Evolutionary conservation across 2,797 vertebrate genomes (phyloP).

Genomic region (Knipowitschia caucasica): DNA sequence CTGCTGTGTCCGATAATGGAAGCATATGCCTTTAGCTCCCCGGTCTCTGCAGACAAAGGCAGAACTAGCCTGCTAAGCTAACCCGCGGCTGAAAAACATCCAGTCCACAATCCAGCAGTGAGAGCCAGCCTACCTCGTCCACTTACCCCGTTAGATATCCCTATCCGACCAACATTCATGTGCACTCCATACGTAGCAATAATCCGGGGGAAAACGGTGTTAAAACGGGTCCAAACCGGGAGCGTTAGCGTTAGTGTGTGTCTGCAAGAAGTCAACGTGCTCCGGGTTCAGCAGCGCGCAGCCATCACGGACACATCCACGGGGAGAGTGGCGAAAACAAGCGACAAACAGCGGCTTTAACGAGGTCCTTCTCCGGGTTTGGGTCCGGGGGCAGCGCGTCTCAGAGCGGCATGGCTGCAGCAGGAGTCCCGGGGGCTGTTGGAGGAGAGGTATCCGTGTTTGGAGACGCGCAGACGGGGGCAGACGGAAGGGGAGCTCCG

Average conservation of each 20-base stretch:
- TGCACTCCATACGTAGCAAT: slow-evolving; percentile 48
- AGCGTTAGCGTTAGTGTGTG: slow-evolving; percentile 19
- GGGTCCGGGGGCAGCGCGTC: neutral
- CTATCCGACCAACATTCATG: slow-evolving; percentile 39
- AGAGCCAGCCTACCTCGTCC: neutral
- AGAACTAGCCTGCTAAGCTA: slow-evolving; percentile 61
- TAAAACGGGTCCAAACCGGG: slow-evolving; percentile 20
- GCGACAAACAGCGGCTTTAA: slow-evolving; percentile 31
- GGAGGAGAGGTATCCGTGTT: slow-evolving; percentile 19
- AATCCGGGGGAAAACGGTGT: slow-evolving; percentile 17
- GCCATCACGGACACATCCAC: slow-evolving; percentile 59
- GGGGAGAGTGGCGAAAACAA: slow-evolving; percentile 19
- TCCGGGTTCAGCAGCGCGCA: slow-evolving; percentile 61
- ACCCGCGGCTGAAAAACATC: slow-evolving; percentile 42
- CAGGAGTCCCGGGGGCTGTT: slow-evolving; percentile 26
- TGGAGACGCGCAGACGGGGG: slow-evolving; percentile 35
- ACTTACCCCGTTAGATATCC: slow-evolving; percentile 55
- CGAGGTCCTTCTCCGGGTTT: slow-evolving; percentile 1
- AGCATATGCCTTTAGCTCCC: slow-evolving; percentile 37
- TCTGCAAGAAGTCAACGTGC: slow-evolving; percentile 56
- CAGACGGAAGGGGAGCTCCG: slow-evolving; percentile 42
- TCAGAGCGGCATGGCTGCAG: slow-evolving; percentile 34
- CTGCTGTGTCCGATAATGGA: slow-evolving; percentile 60
- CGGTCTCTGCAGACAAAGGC: slow-evolving; percentile 68
- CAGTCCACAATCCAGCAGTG: slow-evolving; percentile 1